phyloP scores from a whole-genome alignment of 2,113 vertebrate genomes.

The Empidonax alnorum region DNA sequence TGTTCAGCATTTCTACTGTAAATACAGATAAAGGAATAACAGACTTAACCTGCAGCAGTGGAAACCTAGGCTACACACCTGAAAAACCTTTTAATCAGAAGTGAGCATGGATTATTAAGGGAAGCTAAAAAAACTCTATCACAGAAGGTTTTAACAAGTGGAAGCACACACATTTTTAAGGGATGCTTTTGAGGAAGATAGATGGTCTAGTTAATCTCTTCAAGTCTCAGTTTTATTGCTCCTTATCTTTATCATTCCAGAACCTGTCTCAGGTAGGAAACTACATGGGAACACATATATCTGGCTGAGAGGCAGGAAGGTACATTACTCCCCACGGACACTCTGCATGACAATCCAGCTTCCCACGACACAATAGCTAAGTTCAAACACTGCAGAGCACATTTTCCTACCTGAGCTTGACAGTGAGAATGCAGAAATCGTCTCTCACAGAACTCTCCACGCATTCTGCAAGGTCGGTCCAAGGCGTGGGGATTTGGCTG shows the following conservation, averaged over 20 bases:
- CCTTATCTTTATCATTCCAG: background rate
- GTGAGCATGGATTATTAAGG: background rate
- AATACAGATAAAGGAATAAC: background rate
- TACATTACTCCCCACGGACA: fast-evolving
- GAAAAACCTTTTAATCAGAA: background rate
- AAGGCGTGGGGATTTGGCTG: background rate
- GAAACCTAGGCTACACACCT: background rate
- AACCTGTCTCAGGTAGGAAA: background rate
- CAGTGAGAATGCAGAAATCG: background rate
- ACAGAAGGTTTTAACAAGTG: background rate
- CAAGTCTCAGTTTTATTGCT: background rate
- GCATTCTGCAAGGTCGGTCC: background rate
- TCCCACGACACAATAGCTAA: background rate
- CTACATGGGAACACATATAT: fast-evolving
- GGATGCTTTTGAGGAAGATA: background rate
- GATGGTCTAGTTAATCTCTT: background rate
- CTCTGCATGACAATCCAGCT: background rate
- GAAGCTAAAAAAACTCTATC: background rate
- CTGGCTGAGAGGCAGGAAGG: background rate
- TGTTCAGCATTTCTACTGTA: background rate
- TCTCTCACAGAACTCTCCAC: background rate
- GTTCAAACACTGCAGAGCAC: background rate
- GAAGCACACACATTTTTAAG: background rate
- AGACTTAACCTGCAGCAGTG: background rate
- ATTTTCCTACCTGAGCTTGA: background rate